Evolutionary conservation across 2,888 invertebrate species (phyloP).

Genomic region (Kuschelorhynchus macadamiae): DNA sequence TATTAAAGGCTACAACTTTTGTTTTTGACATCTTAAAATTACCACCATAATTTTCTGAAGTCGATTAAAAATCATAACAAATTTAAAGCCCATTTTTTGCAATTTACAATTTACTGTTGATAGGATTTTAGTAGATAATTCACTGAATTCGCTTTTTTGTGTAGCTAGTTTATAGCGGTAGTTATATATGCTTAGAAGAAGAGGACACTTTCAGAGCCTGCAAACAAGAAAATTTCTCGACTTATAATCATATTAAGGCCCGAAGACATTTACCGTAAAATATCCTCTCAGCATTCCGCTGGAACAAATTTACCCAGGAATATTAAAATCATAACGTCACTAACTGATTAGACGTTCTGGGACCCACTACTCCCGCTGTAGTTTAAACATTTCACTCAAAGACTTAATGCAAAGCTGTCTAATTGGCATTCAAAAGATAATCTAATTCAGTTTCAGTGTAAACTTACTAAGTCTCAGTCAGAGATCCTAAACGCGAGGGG

Average conservation of each 20-base stretch:
- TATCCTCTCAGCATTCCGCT: constrained; percentile 11
- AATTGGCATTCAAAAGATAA: constrained; percentile 53
- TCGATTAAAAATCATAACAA: too few relatives aligned
- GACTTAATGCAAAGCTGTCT: constrained; percentile 46
- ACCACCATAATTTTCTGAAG: too few relatives aligned
- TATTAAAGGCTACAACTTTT: too few relatives aligned
- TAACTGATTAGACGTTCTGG: constrained; percentile 30
- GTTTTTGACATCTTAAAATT: too few relatives aligned
- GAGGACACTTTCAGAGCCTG: too few relatives aligned
- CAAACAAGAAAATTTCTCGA: too few relatives aligned
- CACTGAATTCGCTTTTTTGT: too few relatives aligned
- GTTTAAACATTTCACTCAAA: constrained; percentile 46
- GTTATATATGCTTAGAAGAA: too few relatives aligned
- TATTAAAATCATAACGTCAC: constrained; percentile 46
- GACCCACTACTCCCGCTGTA: constrained; percentile 15
- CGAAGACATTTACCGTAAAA: constrained; percentile 20
- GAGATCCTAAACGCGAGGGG: constrained; percentile 36
- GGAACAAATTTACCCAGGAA: constrained; percentile 37
- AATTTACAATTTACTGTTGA: too few relatives aligned
- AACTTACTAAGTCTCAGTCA: constrained; percentile 49
- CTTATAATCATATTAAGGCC: neutral
- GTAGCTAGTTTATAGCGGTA: too few relatives aligned
- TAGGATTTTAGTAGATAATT: too few relatives aligned
- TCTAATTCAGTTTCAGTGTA: constrained; percentile 54
- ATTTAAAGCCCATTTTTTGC: too few relatives aligned